Evolutionary conservation across 2,797 vertebrate genomes (phyloP), one percentile per base, ranked within the genome.

Genomic region (Dermochelys coriacea): DNA sequence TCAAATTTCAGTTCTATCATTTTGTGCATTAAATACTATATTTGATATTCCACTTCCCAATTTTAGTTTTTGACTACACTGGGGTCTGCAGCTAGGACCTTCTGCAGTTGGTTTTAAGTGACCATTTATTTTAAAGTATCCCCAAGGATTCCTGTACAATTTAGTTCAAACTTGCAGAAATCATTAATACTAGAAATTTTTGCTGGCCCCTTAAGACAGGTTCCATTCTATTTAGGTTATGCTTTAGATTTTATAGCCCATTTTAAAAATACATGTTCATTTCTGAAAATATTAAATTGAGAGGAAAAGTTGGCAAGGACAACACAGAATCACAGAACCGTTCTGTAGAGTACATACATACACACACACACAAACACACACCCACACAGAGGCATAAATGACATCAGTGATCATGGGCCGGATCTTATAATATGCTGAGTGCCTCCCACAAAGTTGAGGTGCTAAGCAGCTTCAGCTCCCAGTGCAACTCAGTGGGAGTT

Each of bases 251-350:
- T 97, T 97, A 97, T 92, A 92, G 95, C 87, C 87, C 79, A 45
- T 94, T 96, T 97, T 93, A 29, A 94, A 97, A 97, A 91, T 96
- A 93, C 90, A 96, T 88, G 94, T 91, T 97, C 96, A 94, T 93
- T 98, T 98, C 94, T 95, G 87, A 93, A 97, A 96, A 96, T 49
- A 92, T 93, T 96, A 93, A 96, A 91, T 95, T 91, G 93, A 0
- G 2, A 93, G 84, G 75, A 93, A 64, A 96, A 94, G 37, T 87
- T 95, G 93, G 95, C 95, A 95, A 95, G 83, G 93, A 95, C 95
- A 97, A 93, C 95, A 97, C 94, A 90, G 96, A 97, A 95, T 84
- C 90, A 79, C 75, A 71, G 90, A 59, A 5, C 52, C 54, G 45
- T 1, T 94, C 75, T 92, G 85, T 47, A 96, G 80, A 49, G 31